Evolutionary conservation across 1,140 invertebrate genomes (phyloP).

Genomic region (Drosophila chauvacae): DNA sequence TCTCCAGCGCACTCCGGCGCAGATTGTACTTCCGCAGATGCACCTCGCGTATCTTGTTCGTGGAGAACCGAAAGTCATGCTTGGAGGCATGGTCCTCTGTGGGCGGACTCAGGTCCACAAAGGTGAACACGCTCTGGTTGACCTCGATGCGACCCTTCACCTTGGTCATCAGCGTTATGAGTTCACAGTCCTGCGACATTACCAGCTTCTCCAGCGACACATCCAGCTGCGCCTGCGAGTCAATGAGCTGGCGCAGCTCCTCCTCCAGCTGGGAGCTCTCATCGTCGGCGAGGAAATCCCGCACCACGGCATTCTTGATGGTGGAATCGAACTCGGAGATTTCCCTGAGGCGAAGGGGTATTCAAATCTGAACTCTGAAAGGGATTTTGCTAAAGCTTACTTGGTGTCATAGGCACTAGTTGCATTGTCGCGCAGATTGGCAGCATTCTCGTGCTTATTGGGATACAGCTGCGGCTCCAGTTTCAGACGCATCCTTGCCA

Average conservation of each 20-base stretch:
- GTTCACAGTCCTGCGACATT: slow-evolving; percentile 88
- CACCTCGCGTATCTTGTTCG: slow-evolving; percentile 87
- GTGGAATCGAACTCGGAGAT: slow-evolving; percentile 82
- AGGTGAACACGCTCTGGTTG: slow-evolving; percentile 88
- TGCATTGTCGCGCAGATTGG: slow-evolving; percentile 87
- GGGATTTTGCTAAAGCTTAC: slow-evolving; percentile 35
- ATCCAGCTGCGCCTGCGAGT: slow-evolving; percentile 79
- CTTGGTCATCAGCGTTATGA: slow-evolving; percentile 88
- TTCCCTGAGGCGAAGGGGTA: slow-evolving; percentile 40
- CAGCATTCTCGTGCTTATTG: slow-evolving; percentile 87
- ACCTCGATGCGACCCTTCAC: slow-evolving; percentile 88
- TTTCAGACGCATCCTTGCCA: slow-evolving; percentile 88
- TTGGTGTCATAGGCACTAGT: slow-evolving; percentile 79
- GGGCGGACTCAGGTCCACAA: slow-evolving; percentile 87
- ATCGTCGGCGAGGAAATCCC: slow-evolving; percentile 79
- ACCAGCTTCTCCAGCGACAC: slow-evolving; percentile 86
- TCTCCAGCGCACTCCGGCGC: slow-evolving; percentile 87
- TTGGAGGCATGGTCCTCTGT: slow-evolving; percentile 86
- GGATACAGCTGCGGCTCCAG: slow-evolving; percentile 86
- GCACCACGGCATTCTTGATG: slow-evolving; percentile 80
- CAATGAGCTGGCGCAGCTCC: slow-evolving; percentile 72
- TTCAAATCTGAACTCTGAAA: not conserved
- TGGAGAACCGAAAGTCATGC: slow-evolving; percentile 86
- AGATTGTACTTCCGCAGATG: slow-evolving; percentile 89
- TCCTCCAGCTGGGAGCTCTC: slow-evolving; percentile 79